Base-by-base conservation (phyloP, 2,797 vertebrate species). In the Epinephelus malabaricus region DNA sequence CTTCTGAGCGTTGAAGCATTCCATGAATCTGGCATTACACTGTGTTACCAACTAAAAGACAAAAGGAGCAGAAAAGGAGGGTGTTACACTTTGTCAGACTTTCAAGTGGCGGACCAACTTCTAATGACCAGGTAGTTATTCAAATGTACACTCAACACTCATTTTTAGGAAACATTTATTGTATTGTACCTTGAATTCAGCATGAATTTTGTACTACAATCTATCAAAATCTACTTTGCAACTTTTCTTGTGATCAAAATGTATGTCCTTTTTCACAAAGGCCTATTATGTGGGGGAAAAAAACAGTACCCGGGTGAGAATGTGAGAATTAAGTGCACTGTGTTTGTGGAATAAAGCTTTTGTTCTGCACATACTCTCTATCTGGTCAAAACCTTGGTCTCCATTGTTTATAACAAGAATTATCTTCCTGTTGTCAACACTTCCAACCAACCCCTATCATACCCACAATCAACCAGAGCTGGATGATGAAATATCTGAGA, bases 1-100 rank as follows among this genome's bases (percentile, higher is more conserved):
- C 86, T 98, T 99, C 90, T 98, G 97, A 83, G 97, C 97, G 55
- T 95, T 98, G 93, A 98, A 97, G 94, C 97, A 98, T 71, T 99
- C 98, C 75, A 95, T 94, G 0, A 97, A 97, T 81, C 97, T 96
- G 89, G 94, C 94, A 74, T 97, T 98, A 88, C 97, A 97, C 67
- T 98, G 97, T 64, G 97, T 97, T 83, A 98, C 96, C 92, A 98
- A 85, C 98, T 99, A 30, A 74, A 81, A 84, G 21, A 79, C 40
- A 75, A 8, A 65, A 49, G 45, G 54, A 38, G 38, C 21, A 66
- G 15, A 53, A 7, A 49, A 18, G 18, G 23, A 18, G 5, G 11
- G 45, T 18, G 9, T 40, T 59, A 47, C 19, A 70, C 40, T 38
- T 62, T 1, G 21, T 72, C n/a, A 50, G 10, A 27, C 43, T 25